phyloP scores from a whole-genome alignment of 92 coral and sea anemone species.

The Montipora capitata region DNA sequence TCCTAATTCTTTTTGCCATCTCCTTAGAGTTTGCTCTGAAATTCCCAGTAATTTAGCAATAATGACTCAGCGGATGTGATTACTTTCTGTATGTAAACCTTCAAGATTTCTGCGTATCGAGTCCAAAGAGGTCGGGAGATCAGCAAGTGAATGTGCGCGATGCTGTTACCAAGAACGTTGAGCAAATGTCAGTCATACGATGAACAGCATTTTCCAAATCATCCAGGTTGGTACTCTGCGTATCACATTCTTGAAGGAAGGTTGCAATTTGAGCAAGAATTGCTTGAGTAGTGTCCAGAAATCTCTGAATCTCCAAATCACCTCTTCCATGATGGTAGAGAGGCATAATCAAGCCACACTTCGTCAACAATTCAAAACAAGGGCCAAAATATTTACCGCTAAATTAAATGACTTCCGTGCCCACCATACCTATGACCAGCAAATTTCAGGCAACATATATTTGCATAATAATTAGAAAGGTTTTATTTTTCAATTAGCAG shows the following conservation, averaged over 20 bases:
- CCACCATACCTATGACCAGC: background rate
- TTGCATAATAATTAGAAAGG: conserved; percentile 13
- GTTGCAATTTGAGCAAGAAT: conserved; percentile 41
- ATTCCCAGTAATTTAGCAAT: conserved; percentile 59
- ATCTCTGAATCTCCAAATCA: conserved; percentile 11
- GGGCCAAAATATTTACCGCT: background rate
- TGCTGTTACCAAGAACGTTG: background rate
- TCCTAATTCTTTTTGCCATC: conserved; percentile 40
- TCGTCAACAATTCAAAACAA: background rate
- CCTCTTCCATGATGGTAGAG: conserved; percentile 42
- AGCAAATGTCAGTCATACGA: conserved; percentile 28
- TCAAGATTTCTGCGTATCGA: background rate
- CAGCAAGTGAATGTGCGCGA: background rate
- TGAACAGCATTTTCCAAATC: conserved; percentile 37
- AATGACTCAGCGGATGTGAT: conserved; percentile 58
- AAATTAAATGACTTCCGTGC: background rate
- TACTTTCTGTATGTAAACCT: conserved; percentile 6
- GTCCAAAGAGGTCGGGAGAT: background rate
- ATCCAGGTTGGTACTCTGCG: conserved; percentile 10
- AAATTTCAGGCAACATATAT: background rate
- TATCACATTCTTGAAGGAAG: conserved; percentile 8
- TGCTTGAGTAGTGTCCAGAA: conserved; percentile 27
- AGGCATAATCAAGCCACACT: conserved; percentile 18
- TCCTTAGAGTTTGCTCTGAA: conserved; percentile 41
- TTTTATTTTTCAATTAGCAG: conserved; percentile 6